Conservation (phyloP, 2,113 vertebrate genomes). For the Mungos mungo region DNA sequence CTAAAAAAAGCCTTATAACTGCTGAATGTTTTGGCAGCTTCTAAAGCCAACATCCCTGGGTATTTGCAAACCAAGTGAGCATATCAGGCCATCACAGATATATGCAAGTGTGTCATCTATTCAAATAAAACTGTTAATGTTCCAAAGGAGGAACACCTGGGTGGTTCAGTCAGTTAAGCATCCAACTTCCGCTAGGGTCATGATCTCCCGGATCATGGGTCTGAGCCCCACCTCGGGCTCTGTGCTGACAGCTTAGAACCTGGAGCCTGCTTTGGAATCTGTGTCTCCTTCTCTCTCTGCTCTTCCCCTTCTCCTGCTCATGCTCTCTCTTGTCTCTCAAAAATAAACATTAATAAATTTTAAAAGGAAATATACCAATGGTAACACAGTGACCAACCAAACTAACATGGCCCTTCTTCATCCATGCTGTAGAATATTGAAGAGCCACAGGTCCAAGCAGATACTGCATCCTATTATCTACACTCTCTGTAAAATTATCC, state of each 20-base stretch:
- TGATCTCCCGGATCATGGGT: too few species aligned
- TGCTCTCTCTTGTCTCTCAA: too few species aligned
- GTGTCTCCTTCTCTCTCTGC: too few species aligned
- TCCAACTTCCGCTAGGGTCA: too few species aligned
- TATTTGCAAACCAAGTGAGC: slow-evolving; percentile 11
- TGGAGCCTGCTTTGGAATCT: too few species aligned
- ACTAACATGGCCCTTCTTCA: not conserved
- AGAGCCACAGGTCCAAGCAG: not conserved
- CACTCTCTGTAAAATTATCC: accelerated
- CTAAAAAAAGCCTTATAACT: not conserved
- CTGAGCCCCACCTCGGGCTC: too few species aligned
- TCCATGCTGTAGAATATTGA: not conserved
- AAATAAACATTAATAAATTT: not conserved
- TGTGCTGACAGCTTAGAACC: too few species aligned
- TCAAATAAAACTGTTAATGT: slow-evolving; percentile 26
- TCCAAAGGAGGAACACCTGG: not conserved
- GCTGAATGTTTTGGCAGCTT: not conserved
- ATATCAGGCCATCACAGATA: not conserved
- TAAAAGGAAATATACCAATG: not conserved
- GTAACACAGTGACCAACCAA: not conserved
- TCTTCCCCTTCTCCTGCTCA: too few species aligned
- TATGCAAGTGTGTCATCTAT: not conserved
- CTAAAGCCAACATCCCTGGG: not conserved
- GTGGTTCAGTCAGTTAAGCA: too few species aligned
- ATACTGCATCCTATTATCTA: not conserved